Evolutionary conservation across 2,797 vertebrate species (phyloP).

Genomic region (Micromesistius poutassou): DNA sequence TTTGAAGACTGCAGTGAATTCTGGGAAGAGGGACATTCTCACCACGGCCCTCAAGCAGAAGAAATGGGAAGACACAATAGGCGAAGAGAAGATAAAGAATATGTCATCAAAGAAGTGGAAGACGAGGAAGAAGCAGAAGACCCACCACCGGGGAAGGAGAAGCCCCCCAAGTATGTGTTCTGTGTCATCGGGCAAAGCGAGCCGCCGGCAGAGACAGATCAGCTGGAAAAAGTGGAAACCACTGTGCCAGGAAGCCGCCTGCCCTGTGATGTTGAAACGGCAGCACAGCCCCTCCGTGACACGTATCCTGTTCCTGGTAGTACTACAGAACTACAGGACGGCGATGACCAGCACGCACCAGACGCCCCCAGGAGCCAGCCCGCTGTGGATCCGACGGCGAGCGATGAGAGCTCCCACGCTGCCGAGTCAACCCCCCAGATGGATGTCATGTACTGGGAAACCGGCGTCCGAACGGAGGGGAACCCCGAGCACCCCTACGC

Average conservation of each 20-base stretch:
- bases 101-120: background rate
- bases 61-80: constrained; percentile 26
- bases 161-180: constrained; percentile 56
- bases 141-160: constrained; percentile 17
- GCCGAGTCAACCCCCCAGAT: constrained; percentile 15
- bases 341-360: constrained; percentile 16
- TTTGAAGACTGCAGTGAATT: constrained; percentile 63
- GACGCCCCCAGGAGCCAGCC: constrained; percentile 16
- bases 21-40: constrained; percentile 38
- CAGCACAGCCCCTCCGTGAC: constrained; percentile 27
- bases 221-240: constrained; percentile 31
- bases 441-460: constrained; percentile 5
- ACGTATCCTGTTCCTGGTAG: background rate
- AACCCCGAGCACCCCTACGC: constrained; percentile 19
- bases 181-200: constrained; percentile 69
- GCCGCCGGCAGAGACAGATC: constrained; percentile 41
- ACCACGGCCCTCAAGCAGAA: constrained; percentile 21
- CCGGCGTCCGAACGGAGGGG: constrained; percentile 14
- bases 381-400: background rate
- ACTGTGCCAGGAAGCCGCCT: constrained; percentile 16
- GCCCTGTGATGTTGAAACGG: constrained; percentile 15
- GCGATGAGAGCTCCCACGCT: background rate
- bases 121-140: constrained; percentile 13
- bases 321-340: constrained; percentile 17
- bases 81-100: constrained; percentile 17